Base-by-base conservation (phyloP, 2,113 vertebrate genomes). In the Psittacula cyanocephala region DNA sequence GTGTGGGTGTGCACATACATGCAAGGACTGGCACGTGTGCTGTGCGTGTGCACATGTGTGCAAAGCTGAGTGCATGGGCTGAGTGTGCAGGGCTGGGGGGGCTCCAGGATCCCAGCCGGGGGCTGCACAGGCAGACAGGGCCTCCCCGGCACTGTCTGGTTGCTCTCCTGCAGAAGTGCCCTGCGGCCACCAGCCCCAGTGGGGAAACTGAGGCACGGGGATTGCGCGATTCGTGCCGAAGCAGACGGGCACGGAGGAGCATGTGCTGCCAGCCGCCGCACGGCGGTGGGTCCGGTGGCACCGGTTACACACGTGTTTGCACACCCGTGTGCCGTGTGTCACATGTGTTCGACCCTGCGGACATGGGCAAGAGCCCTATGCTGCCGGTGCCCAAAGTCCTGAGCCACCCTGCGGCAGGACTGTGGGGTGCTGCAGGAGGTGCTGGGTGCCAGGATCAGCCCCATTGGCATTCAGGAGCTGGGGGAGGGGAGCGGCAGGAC, bases 141-240 rank as follows among this genome's bases (percentile, higher is more conserved):
- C 35, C 44, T 25, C 81, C 29, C 81, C 1, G 15, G n/a, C 4
- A 2, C 57, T 0, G 0, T 41, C 46, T 52, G 50, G 62, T 13
- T 79, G n/a, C 64, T 65, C 43, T 55, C 28, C 22, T 52, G 57
- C 62, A 44, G 19, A 25, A 46, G 24, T 17, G 31, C 89, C 74
- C 1, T 1, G 9, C 23, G 59, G 67, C 81, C 12, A 4, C 11
- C 67, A 24, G 44, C 17, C 15, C 70, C 7, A 0, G 31, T 8
- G 65, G 88, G 94, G 91, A 91, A 95, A 89, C 81, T 0, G 88
- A 95, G 94, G 89, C 94, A 83, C 5, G 3, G 49, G 37, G n/a
- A 11, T 0, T 4, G 0, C 2, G 77, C 50, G 71, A 46, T 69
- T 82, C 62, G 41, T 39, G 17, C 23, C 18, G 10, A 4, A 33